Evolutionary conservation across 2,888 invertebrate genomes (phyloP).

Genomic region (Sturmia bella): DNA sequence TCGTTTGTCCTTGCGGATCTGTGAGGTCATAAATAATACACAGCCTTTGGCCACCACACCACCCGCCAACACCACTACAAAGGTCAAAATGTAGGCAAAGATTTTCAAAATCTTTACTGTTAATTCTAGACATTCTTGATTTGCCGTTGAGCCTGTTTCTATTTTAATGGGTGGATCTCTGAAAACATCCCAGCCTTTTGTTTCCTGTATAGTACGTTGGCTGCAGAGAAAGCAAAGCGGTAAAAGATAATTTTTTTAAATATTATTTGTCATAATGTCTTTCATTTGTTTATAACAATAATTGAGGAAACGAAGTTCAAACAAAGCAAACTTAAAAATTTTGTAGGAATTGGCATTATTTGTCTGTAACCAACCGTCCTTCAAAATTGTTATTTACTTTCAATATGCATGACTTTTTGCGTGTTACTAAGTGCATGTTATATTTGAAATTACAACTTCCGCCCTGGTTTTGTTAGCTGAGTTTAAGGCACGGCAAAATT

Average conservation of each 20-base stretch:
- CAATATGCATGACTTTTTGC: neutral
- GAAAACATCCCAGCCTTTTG: constrained; percentile 98
- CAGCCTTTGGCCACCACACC: constrained; percentile 95
- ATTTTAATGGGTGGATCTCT: constrained; percentile 94
- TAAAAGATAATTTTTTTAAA: neutral
- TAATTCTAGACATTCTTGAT: constrained; percentile 92
- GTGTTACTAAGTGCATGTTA: too few species aligned
- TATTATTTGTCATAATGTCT: neutral
- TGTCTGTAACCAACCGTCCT: neutral
- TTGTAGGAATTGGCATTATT: neutral
- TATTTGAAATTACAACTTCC: constrained; percentile 19
- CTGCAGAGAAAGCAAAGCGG: constrained; percentile 81
- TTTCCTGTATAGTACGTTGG: constrained; percentile 91
- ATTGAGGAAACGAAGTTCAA: neutral
- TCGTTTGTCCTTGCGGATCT: constrained; percentile 89
- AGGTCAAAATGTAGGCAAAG: constrained; percentile 92
- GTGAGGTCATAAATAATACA: constrained; percentile 95
- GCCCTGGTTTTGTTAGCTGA: neutral
- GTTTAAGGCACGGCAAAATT: neutral
- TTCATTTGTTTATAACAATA: too few species aligned
- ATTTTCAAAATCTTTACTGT: constrained; percentile 93
- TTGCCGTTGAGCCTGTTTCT: constrained; percentile 94
- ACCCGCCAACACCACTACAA: constrained; percentile 90
- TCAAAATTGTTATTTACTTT: neutral
- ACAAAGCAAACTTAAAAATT: neutral